A percentile compares a stretch with the other conserved stretches of the same genome.
These are phyloP conservation scores for Subacronicta megacephala DNA, from an alignment of 2,888 invertebrate species.

Conservation along the genomic window DNA sequence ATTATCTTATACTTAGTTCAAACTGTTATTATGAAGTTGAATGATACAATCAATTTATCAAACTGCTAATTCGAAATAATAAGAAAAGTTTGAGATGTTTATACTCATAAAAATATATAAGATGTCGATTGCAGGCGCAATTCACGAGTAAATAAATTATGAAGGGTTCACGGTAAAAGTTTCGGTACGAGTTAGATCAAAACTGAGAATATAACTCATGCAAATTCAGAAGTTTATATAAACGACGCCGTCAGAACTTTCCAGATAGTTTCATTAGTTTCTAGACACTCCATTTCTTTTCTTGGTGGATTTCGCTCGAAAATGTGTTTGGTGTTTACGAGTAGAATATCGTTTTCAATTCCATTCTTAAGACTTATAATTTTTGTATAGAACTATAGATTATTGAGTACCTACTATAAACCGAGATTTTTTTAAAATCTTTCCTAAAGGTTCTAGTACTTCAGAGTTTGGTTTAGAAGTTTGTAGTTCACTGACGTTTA, in stretches of 20 bases:
- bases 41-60: no score
- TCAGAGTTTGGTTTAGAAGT: constrained; percentile 4
- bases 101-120: constrained; percentile 35
- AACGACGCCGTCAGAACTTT: constrained; percentile 60
- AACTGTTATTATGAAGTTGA: no score
- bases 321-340: constrained; percentile 36
- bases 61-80: not conserved
- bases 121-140: constrained; percentile 55
- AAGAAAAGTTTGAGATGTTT: constrained; percentile 34
- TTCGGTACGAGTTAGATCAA: constrained; percentile 64
- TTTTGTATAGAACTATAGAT: no score
- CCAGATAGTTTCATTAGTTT: constrained; percentile 58
- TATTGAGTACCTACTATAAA: no score
- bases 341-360: not conserved
- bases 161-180: constrained; percentile 58
- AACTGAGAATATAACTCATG: constrained; percentile 73
- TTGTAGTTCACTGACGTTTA: not conserved
- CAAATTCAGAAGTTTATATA: constrained; percentile 69
- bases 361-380: no score
- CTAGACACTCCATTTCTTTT: constrained; percentile 53
- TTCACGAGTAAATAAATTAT: constrained; percentile 63
- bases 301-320: constrained; percentile 38
- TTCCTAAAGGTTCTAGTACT: constrained; percentile 7
- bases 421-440: not conserved
- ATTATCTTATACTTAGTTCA: no score